A percentile compares a stretch with the other conserved stretches of the same genome.
phyloP scores from a whole-genome alignment of 2,113 vertebrate species.

The Fregetta grallaria region DNA sequence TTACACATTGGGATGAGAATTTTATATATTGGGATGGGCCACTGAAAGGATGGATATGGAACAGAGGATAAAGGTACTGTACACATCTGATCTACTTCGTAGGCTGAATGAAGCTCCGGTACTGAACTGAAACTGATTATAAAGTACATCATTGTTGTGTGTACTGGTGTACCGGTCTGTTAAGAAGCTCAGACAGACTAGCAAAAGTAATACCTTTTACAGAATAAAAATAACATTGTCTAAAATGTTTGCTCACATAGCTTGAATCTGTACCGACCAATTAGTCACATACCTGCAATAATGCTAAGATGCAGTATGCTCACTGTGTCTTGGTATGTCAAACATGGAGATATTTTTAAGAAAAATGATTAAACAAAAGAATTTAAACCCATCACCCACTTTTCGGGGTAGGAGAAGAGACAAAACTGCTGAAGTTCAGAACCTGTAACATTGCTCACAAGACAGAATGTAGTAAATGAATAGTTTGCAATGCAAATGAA shows the following conservation, averaged over 20 bases:
- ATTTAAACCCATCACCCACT: not conserved
- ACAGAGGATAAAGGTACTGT: not conserved
- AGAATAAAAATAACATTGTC: not conserved
- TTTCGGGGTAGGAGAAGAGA: not conserved
- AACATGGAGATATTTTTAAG: not conserved
- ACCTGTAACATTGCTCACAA: not conserved
- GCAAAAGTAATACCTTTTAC: not conserved
- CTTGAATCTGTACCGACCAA: not conserved
- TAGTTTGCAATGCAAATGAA: conserved; percentile 19
- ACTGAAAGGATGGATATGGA: not conserved
- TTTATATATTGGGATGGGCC: not conserved
- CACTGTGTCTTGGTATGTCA: not conserved
- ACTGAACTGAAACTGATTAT: not conserved
- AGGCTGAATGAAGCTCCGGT: not conserved
- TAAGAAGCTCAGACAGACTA: not conserved
- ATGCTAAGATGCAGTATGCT: not conserved
- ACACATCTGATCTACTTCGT: not conserved
- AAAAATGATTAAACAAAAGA: not conserved
- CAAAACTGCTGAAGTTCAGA: not conserved
- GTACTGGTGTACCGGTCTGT: not conserved
- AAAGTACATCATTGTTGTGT: not conserved
- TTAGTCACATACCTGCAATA: not conserved
- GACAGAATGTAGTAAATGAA: not conserved
- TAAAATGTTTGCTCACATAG: not conserved
- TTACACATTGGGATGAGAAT: not conserved